Evolutionary conservation across 2,113 vertebrate species (phyloP), one percentile per base, ranked within the genome.

Genomic region (Silurus asotus): DNA sequence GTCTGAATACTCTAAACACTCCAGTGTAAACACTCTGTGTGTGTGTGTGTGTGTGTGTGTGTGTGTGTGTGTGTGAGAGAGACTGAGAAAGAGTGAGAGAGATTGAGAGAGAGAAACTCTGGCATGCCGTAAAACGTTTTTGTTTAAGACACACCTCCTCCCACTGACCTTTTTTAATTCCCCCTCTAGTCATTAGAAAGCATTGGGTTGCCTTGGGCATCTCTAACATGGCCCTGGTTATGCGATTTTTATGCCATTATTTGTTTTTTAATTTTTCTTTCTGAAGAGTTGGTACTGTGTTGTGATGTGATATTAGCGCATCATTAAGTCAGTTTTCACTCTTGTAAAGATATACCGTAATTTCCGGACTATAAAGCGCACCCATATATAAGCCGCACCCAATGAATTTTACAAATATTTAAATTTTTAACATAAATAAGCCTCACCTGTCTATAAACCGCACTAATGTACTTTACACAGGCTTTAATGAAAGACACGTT

Each of bases 101-200:
- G 37, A 37, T 37, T 37, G 37, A 37, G 37, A 37, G 37, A 37
- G 37, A 37, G 37, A 37, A 37, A 37, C 2, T 81, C 45, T 85
- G 84, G 45, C 49, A 58, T 4, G 51, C 64, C 69, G 76, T 85
- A 85, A 85, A 85, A 85, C 19, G 14, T 59, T 61, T 80, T 64
- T 81, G 53, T 84, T 80, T 81, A 72, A 86, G 77, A 82, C 85
- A 65, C 58, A 51, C 85, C 80, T 82, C 58, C 70, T 86, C 67
- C 70, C 51, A 5, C 28, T 77, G 86, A 77, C 80, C 85, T 87
- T 87, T 87, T 87, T 82, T 82, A 82, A 82, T 87, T 37, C 84
- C 61, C 67, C 80, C 62, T 64, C 80, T 8, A 56, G 70, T 72
- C 45, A 48, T 81, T 23, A 65, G 10, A 17, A 81, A 70, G 19